Percentiles rank a stretch among this genome's conserved stretches.
These are phyloP conservation scores for Xenotilapia flavipinnis DNA, from an alignment of 2,113 vertebrate genomes.

Conservation along the genomic window DNA sequence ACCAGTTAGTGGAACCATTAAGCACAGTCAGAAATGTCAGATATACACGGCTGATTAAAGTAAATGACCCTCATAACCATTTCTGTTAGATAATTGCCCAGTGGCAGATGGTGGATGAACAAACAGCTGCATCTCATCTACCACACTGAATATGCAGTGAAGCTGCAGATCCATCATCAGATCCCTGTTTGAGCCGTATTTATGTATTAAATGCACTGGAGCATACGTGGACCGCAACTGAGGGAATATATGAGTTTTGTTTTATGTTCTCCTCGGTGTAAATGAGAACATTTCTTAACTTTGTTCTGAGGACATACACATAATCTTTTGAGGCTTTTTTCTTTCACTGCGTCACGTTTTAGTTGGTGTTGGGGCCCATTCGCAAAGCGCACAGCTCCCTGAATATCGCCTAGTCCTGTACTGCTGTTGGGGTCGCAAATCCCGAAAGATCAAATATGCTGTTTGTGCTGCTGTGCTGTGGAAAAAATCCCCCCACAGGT, in stretches of 20 bases:
- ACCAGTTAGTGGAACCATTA: not conserved
- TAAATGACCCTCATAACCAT: not conserved
- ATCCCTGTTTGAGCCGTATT: not conserved
- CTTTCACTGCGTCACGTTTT: not conserved
- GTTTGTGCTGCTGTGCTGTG: not conserved
- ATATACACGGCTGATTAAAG: not conserved
- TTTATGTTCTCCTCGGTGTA: not conserved
- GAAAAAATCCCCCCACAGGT: not conserved
- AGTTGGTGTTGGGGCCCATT: not conserved
- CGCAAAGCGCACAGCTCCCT: not conserved
- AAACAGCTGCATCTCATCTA: not conserved
- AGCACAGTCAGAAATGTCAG: not conserved
- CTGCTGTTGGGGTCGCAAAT: not conserved
- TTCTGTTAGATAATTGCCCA: not conserved
- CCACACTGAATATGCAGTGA: not conserved
- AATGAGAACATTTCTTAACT: not conserved
- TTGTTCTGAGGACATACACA: not conserved
- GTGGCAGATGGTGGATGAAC: not conserved
- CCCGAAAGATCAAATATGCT: not conserved
- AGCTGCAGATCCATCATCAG: not conserved
- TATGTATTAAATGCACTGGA: not conserved
- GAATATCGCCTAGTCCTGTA: not conserved
- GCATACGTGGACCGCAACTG: fast-evolving
- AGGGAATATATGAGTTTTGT: not conserved
- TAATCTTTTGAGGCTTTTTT: not conserved